phyloP scores from a whole-genome alignment of 2,113 vertebrate genomes.

The Melanotaenia duboulayi region DNA sequence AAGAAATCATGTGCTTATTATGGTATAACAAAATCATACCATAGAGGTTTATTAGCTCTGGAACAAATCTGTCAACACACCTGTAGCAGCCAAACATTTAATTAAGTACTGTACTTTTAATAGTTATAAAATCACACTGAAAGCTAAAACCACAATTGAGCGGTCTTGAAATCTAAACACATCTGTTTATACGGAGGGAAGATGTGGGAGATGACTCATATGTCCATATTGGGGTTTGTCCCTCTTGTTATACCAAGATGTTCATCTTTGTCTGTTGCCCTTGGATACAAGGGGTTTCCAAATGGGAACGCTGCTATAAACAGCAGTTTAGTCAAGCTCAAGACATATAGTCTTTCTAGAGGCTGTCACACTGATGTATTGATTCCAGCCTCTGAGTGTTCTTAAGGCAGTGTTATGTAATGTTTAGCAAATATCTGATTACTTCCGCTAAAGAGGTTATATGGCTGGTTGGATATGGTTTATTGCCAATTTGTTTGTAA shows the following conservation, averaged over 20 bases:
- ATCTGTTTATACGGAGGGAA: constrained; percentile 4
- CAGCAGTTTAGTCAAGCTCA: constrained; percentile 14
- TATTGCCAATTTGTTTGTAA: not conserved
- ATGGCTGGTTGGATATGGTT: not conserved
- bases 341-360: constrained; percentile 10
- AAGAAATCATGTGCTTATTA: not conserved
- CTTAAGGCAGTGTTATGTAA: not conserved
- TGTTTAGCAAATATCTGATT: not conserved
- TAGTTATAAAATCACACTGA: not conserved
- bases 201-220: constrained; percentile 38
- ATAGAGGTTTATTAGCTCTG: not conserved
- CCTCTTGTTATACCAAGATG: constrained; percentile 26
- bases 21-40: not conserved
- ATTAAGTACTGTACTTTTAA: not conserved
- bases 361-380: not conserved
- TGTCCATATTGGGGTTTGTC: constrained; percentile 10
- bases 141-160: not conserved
- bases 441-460: not conserved
- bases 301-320: constrained; percentile 26
- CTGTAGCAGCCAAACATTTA: not conserved
- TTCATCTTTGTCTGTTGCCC: constrained; percentile 54
- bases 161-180: constrained; percentile 1
- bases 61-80: not conserved
- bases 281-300: constrained; percentile 54
- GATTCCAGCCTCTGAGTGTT: constrained; percentile 16